Evolutionary conservation across 37 sponge, comb jelly and placozoan genomes (phyloP).

Genomic region (Bolinopsis microptera): DNA sequence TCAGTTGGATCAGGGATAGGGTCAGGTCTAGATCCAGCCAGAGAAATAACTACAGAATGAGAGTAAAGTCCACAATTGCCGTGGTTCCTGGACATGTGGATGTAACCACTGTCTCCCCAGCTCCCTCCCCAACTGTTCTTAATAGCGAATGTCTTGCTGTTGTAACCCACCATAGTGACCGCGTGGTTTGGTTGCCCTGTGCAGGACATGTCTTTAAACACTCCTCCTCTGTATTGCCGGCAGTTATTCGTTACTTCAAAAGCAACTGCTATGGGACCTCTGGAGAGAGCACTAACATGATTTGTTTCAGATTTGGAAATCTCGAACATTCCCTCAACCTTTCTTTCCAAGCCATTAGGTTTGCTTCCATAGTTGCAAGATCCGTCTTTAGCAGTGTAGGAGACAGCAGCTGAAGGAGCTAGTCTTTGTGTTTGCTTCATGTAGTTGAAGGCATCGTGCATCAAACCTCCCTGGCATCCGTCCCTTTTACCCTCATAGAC

Average conservation of each 20-base stretch:
- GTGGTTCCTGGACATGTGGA: slow-evolving; percentile 27
- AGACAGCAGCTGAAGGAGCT: neutral
- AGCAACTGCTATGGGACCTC: neutral
- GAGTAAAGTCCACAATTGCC: neutral
- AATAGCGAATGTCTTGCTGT: neutral
- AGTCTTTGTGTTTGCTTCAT: neutral
- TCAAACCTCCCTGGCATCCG: slow-evolving; percentile 4
- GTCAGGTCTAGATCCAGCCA: neutral
- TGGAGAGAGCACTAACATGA: neutral
- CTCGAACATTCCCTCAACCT: neutral
- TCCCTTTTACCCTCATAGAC: neutral
- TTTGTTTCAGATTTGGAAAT: neutral
- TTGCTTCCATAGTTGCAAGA: neutral
- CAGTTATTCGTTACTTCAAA: neutral
- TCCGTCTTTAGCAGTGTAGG: neutral
- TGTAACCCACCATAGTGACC: slow-evolving; percentile 7
- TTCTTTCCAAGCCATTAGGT: neutral
- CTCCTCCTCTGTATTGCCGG: neutral
- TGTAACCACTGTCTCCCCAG: slow-evolving; percentile 38
- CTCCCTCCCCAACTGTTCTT: slow-evolving; percentile 11
- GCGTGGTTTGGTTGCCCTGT: neutral
- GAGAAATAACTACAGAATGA: neutral
- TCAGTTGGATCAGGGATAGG: neutral
- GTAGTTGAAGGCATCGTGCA: slow-evolving; percentile 12
- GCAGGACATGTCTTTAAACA: neutral